Evolutionary conservation across 2,113 vertebrate genomes (phyloP).

Genomic region (Carollia perspicillata): DNA sequence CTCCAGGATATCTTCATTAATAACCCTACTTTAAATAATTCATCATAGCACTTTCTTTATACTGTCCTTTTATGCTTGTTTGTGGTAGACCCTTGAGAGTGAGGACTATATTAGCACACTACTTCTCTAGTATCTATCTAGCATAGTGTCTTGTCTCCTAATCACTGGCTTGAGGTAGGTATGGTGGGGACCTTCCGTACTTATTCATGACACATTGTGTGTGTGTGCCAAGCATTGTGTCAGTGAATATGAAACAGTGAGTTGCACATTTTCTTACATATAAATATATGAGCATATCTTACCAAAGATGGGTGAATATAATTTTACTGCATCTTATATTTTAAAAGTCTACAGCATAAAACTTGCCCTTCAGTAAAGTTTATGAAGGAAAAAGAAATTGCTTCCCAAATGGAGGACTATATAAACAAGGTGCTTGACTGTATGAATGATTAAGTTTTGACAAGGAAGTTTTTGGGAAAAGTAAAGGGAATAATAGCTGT

Average conservation of each 20-base stretch:
- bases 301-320: background rate
- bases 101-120: background rate
- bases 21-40: conserved; percentile 10
- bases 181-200: background rate
- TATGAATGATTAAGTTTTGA: conserved; percentile 24
- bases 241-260: background rate
- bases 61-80: background rate
- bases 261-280: background rate
- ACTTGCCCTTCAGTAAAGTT: background rate
- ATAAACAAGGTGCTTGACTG: conserved; percentile 24
- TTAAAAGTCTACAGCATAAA: conserved; percentile 28
- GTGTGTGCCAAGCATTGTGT: background rate
- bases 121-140: background rate
- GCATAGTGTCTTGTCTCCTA: background rate
- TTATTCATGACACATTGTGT: background rate
- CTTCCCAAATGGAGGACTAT: background rate
- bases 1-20: background rate
- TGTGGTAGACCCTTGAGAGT: background rate
- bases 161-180: background rate
- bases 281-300: background rate
- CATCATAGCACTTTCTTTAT: background rate
- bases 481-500: background rate
- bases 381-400: background rate
- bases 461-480: background rate
- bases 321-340: conserved; percentile 25